Percentiles rank a stretch among this genome's conserved stretches.
Conservation (phyloP, 2,888 invertebrate species). For the Carabus problematicus region DNA sequence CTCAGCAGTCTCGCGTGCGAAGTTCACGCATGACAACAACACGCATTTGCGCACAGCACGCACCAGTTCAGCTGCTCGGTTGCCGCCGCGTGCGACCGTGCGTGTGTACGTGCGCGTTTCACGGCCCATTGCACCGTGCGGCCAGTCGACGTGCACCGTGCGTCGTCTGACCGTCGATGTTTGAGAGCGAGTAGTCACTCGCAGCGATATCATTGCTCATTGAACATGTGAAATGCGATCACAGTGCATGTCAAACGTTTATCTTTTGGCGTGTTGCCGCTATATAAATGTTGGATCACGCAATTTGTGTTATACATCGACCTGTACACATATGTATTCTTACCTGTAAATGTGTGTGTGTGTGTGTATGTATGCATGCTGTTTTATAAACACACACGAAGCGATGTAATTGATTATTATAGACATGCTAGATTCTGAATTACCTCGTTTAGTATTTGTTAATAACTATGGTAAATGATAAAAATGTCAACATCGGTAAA, state of each 20-base stretch:
- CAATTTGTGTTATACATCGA: neutral
- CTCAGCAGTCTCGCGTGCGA: no score
- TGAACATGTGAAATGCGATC: constrained; percentile 21
- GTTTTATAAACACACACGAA: neutral
- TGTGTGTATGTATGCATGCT: neutral
- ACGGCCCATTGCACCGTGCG: constrained; percentile 9
- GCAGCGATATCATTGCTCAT: constrained; percentile 11
- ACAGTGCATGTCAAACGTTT: constrained; percentile 17
- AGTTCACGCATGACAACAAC: no score
- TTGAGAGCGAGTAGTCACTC: constrained; percentile 1
- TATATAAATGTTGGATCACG: neutral
- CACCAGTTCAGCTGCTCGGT: no score
- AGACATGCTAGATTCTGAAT: no score
- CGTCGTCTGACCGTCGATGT: constrained; percentile 6
- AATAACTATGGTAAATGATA: no score
- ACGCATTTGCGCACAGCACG: no score
- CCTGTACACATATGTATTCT: neutral
- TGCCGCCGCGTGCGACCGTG: constrained; percentile 2
- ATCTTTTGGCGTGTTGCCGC: neutral
- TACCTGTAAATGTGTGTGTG: neutral
- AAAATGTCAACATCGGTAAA: no score
- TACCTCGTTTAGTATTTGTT: no score
- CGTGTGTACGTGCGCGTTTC: neutral
- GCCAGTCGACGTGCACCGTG: neutral
- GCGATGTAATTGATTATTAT: neutral